Conservation (phyloP, 2,888 invertebrate species). For the Ochropleura plecta region DNA sequence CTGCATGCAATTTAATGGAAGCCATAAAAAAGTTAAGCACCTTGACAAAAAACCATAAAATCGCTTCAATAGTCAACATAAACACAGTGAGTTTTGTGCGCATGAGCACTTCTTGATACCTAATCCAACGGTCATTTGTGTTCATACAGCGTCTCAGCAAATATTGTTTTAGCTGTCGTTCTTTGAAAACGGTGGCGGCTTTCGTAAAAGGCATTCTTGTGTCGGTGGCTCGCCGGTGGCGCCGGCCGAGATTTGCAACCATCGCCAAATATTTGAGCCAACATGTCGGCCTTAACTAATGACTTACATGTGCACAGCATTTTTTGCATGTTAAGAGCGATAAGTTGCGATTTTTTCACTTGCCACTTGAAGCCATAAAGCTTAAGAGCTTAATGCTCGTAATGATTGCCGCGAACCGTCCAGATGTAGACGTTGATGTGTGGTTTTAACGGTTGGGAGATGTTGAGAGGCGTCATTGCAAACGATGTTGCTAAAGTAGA, state of each 20-base stretch:
- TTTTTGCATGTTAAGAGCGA: conserved; percentile 67
- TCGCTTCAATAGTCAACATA: conserved; percentile 53
- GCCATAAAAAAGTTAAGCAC: conserved; percentile 25
- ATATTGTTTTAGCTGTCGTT: conserved; percentile 87
- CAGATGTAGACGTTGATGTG: conserved; percentile 60
- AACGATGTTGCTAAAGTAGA: conserved; percentile 20
- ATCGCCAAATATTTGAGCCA: conserved; percentile 86
- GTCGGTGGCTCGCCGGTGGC: conserved; percentile 73
- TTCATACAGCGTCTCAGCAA: conserved; percentile 84
- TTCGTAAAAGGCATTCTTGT: conserved; percentile 75
- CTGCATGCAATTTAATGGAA: conserved; percentile 22
- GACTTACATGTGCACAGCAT: conserved; percentile 86
- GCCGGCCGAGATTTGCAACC: conserved; percentile 87
- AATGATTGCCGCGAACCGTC: conserved; percentile 53
- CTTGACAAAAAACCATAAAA: conserved; percentile 34
- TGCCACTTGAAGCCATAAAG: conserved; percentile 64
- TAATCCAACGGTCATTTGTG: conserved; percentile 89
- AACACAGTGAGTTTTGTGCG: conserved; percentile 49
- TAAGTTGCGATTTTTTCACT: conserved; percentile 71
- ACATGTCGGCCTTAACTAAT: conserved; percentile 84
- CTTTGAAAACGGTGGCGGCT: conserved; percentile 75
- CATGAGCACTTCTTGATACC: conserved; percentile 69
- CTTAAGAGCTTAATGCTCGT: conserved; percentile 63
- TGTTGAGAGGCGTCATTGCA: conserved; percentile 44
- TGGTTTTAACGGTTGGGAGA: conserved; percentile 43